Evolutionary conservation across 2,797 vertebrate genomes (phyloP).

Genomic region (Diglossa cyanea): DNA sequence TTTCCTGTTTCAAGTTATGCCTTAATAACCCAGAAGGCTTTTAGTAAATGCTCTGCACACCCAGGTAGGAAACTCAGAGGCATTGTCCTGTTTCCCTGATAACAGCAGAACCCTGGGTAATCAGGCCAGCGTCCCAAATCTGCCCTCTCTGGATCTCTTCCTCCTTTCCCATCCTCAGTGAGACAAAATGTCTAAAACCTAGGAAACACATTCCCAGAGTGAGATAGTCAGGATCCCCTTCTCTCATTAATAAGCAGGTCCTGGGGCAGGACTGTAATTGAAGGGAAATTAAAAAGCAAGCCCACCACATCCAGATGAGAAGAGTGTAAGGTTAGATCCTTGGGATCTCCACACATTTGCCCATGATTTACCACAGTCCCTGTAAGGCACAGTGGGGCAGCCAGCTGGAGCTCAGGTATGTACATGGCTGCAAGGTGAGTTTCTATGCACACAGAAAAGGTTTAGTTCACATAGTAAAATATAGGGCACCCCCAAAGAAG

Average conservation of each 20-base stretch:
- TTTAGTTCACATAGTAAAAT: not conserved
- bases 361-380: not conserved
- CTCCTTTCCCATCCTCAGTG: not conserved
- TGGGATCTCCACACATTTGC: not conserved
- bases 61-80: not conserved
- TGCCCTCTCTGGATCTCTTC: not conserved
- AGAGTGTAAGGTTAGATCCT: not conserved
- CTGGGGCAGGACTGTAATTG: not conserved
- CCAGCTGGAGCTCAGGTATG: not conserved
- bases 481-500: not conserved
- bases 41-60: not conserved
- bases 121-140: not conserved
- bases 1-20: not conserved
- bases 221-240: not conserved
- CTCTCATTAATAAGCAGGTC: not conserved
- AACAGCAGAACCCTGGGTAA: not conserved
- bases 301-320: not conserved
- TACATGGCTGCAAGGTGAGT: not conserved
- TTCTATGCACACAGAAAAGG: accelerated
- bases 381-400: too few relatives aligned
- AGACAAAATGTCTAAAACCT: not conserved
- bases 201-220: not conserved
- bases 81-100: not conserved
- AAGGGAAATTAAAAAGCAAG: not conserved
- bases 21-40: not conserved